Conservation (phyloP, 2,888 invertebrate species). For the Harpagoxenus sublaevis region DNA sequence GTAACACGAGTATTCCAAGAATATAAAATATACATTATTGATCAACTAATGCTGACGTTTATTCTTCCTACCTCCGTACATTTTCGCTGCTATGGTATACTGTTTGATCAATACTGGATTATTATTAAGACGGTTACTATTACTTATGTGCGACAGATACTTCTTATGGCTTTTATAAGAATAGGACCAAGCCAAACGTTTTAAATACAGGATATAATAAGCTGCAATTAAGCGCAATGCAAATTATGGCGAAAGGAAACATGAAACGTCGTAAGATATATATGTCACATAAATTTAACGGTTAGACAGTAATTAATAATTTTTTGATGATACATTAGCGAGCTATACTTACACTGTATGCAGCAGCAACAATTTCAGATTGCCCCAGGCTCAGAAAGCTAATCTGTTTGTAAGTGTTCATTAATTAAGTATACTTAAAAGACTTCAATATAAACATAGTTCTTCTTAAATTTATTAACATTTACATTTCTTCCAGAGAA, state of each 20-base stretch:
- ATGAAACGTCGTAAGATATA: constrained; percentile 53
- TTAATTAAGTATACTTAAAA: not conserved
- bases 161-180: not conserved
- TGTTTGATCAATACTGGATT: constrained; percentile 67
- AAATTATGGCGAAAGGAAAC: constrained; percentile 34
- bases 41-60: constrained; percentile 6
- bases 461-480: not conserved
- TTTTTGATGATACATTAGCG: constrained; percentile 17
- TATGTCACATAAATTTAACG: constrained; percentile 29
- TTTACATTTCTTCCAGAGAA: not conserved
- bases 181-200: not conserved
- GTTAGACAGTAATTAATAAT: constrained; percentile 6
- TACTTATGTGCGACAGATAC: not conserved
- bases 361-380: constrained; percentile 48
- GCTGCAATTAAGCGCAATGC: not conserved
- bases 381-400: not conserved
- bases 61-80: not conserved
- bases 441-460: not conserved
- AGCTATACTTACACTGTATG: constrained; percentile 38
- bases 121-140: not conserved
- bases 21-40: constrained; percentile 60
- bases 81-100: constrained; percentile 25
- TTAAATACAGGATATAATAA: not conserved
- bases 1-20: constrained; percentile 45
- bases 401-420: constrained; percentile 53